Percentiles rank a stretch among this genome's conserved stretches.
phyloP scores from a whole-genome alignment of 2,113 vertebrate genomes.

The Sorex fumeus region DNA sequence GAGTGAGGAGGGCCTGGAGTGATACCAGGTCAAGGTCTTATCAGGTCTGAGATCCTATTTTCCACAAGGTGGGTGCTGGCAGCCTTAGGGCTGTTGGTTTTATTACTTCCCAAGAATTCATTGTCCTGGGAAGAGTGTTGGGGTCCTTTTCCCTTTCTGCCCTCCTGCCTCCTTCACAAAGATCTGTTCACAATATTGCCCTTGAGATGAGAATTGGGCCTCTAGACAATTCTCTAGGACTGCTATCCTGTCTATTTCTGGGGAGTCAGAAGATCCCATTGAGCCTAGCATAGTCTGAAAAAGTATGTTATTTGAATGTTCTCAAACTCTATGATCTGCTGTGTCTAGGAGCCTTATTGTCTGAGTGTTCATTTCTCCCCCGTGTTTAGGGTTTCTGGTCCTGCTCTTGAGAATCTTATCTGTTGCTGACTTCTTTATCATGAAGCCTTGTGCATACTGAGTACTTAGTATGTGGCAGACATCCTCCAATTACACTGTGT shows the following conservation, averaged over 20 bases:
- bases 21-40: too few species aligned
- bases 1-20: too few species aligned
- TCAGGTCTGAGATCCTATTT: too few species aligned
- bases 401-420: neutral
- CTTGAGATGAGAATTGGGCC: neutral
- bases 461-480: neutral
- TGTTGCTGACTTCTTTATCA: neutral
- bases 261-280: neutral
- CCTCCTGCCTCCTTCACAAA: neutral
- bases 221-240: neutral
- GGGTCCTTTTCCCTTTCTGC: too few species aligned
- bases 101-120: too few species aligned
- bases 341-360: neutral
- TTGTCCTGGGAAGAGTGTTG: too few species aligned
- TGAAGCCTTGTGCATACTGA: too few species aligned
- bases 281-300: neutral
- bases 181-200: neutral
- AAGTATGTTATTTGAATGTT: neutral
- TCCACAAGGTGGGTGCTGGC: too few species aligned
- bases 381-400: neutral
- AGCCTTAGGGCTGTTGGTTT: too few species aligned
- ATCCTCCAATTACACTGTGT: neutral
- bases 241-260: neutral
- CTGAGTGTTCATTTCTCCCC: neutral
- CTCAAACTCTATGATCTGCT: neutral